Percentiles rank a stretch among this genome's conserved stretches.
These are phyloP conservation scores for Saccostrea echinata DNA, from an alignment of 1,140 invertebrate genomes.

Conservation along the genomic window DNA sequence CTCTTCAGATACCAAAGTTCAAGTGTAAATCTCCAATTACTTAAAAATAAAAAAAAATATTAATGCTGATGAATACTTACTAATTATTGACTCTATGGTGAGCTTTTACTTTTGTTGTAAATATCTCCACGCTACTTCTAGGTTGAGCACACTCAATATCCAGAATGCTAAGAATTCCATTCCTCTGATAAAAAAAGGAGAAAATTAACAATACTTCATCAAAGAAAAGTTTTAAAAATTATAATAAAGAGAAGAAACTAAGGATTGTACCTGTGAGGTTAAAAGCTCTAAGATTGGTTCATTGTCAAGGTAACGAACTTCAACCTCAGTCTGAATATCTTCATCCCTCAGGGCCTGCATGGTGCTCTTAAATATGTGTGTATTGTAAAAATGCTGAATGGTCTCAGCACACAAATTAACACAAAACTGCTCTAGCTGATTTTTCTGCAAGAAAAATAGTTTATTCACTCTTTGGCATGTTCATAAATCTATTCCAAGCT, in stretches of 20 bases:
- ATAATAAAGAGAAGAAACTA: too few relatives aligned
- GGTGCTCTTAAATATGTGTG: conserved; percentile 96
- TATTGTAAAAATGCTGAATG: conserved; percentile 98
- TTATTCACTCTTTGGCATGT: neutral
- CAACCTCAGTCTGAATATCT: conserved; percentile 93
- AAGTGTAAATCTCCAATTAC: too few relatives aligned
- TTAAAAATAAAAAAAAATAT: too few relatives aligned
- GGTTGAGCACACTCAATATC: conserved; percentile 91
- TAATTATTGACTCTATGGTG: conserved; percentile 67
- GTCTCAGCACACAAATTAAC: conserved; percentile 97
- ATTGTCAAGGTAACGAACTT: conserved; percentile 97
- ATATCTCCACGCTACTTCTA: conserved; percentile 45
- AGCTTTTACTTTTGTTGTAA: conserved; percentile 58
- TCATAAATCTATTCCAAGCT: neutral
- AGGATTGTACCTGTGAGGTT: conserved; percentile 88
- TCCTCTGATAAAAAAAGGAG: conserved; percentile 83
- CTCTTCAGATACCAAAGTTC: too few relatives aligned
- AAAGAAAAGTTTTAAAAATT: too few relatives aligned
- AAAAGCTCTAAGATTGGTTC: conserved; percentile 97
- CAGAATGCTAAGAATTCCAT: conserved; percentile 93
- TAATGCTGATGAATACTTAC: conserved; percentile 51
- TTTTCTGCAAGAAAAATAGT: conserved; percentile 82
- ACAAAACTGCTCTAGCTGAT: conserved; percentile 94
- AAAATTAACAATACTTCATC: too few relatives aligned
- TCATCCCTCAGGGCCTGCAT: conserved; percentile 96